Conservation (phyloP, 2,888 invertebrate genomes). For the Tenthredo notha region DNA sequence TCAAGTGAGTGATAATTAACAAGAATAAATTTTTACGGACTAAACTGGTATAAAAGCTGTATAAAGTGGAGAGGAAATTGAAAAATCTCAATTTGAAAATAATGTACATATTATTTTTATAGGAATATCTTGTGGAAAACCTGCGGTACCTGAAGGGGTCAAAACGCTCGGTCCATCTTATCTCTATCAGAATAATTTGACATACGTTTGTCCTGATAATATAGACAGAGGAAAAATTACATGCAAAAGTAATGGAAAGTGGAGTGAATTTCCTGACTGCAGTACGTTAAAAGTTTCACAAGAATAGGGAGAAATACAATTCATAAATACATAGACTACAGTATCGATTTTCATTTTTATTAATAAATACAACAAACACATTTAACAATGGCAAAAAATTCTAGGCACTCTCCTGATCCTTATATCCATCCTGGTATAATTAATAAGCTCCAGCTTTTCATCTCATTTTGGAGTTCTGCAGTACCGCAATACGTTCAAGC, state of each 20-base stretch:
- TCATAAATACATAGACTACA: background rate
- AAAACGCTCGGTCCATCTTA: slow-evolving; percentile 79
- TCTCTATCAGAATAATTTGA: slow-evolving; percentile 78
- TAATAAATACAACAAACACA: background rate
- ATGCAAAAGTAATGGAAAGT: slow-evolving; percentile 74
- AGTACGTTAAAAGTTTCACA: background rate
- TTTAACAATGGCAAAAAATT: background rate
- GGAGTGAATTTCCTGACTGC: slow-evolving; percentile 67
- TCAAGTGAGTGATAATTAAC: slow-evolving; percentile 74
- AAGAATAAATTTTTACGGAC: background rate
- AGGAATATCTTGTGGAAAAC: slow-evolving; percentile 81
- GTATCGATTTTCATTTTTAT: background rate
- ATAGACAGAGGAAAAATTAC: slow-evolving; percentile 68
- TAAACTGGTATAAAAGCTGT: background rate
- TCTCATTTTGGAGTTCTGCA: too few species aligned
- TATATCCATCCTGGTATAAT: background rate
- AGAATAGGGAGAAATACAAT: background rate
- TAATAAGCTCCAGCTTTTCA: too few species aligned
- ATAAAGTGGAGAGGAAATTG: background rate
- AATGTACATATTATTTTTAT: slow-evolving; percentile 38
- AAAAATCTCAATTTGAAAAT: background rate
- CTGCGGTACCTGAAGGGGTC: slow-evolving; percentile 75
- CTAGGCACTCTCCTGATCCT: background rate
- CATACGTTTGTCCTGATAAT: slow-evolving; percentile 67
- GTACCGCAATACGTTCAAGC: too few species aligned